A percentile compares a stretch with the other conserved stretches of the same genome.
Conservation (phyloP, 1,140 invertebrate genomes). For the Drosophila pruinosa region DNA sequence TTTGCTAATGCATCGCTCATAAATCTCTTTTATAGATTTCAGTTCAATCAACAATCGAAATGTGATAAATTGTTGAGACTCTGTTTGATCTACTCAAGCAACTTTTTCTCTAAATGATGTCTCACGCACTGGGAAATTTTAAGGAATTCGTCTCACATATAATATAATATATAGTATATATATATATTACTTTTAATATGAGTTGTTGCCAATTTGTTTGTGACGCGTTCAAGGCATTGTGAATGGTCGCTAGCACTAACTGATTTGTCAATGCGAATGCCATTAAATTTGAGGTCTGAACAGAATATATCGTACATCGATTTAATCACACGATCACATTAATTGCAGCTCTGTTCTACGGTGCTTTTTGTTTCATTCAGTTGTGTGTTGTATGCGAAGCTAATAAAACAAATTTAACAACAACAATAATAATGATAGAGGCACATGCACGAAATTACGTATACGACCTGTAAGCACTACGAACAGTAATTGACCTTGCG, state of each 20-base stretch:
- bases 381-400: background rate
- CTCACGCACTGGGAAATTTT: too few species aligned
- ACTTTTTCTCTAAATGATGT: too few species aligned
- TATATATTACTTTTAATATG: conserved; percentile 10
- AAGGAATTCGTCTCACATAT: background rate
- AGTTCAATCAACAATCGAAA: conserved; percentile 28
- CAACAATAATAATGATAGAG: background rate
- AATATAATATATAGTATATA: background rate
- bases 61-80: too few species aligned
- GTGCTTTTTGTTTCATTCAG: background rate
- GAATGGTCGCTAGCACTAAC: too few species aligned
- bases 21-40: conserved; percentile 23
- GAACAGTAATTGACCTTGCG: conserved; percentile 51
- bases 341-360: conserved; percentile 24
- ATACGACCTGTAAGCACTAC: conserved; percentile 44
- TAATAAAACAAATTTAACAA: conserved; percentile 37
- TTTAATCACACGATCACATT: conserved; percentile 40
- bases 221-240: conserved; percentile 10
- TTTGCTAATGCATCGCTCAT: conserved; percentile 2
- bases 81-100: too few species aligned
- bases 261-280: conserved; percentile 9
- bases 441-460: conserved; percentile 35
- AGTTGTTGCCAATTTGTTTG: conserved; percentile 13
- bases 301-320: conserved; percentile 15
- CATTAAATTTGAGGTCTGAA: conserved; percentile 3